These are phyloP conservation scores for Zaprionus nigranus DNA, from an alignment of 1,140 invertebrate species.

Conservation along the genomic window DNA sequence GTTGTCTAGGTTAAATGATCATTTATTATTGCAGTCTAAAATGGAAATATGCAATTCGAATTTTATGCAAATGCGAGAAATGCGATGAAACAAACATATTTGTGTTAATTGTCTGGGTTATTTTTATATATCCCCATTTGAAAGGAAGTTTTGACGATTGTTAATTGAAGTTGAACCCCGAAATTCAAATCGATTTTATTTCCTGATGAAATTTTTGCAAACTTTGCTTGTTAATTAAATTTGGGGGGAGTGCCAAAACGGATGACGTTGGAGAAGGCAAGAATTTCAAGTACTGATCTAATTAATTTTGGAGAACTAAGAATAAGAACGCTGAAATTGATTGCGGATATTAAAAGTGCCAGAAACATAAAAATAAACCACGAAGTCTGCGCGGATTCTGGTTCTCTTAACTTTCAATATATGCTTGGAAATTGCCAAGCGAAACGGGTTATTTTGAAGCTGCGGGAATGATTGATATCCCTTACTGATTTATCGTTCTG, in stretches of 20 bases:
- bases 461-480: constrained; percentile 6
- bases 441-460: constrained; percentile 19
- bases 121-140: neutral
- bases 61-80: constrained; percentile 44
- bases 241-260: constrained; percentile 4
- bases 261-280: constrained; percentile 3
- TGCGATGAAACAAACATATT: neutral
- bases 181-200: neutral
- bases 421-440: constrained; percentile 13
- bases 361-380: constrained; percentile 1
- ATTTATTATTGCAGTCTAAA: constrained; percentile 3
- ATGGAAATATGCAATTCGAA: constrained; percentile 12
- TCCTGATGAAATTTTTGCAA: constrained; percentile 3
- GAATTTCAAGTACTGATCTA: constrained; percentile 16
- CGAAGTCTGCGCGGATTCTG: neutral
- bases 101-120: neutral
- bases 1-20: constrained; percentile 8
- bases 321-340: constrained; percentile 15
- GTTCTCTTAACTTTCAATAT: neutral
- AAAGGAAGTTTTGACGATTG: constrained; percentile 5
- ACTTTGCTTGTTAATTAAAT: neutral
- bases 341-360: constrained; percentile 16
- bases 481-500: constrained; percentile 10
- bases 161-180: neutral
- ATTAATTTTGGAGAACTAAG: neutral